Percentiles rank a stretch among this genome's conserved stretches.
phyloP scores from a whole-genome alignment of 2,888 invertebrate species.

The Cremastobaeus sp. region DNA sequence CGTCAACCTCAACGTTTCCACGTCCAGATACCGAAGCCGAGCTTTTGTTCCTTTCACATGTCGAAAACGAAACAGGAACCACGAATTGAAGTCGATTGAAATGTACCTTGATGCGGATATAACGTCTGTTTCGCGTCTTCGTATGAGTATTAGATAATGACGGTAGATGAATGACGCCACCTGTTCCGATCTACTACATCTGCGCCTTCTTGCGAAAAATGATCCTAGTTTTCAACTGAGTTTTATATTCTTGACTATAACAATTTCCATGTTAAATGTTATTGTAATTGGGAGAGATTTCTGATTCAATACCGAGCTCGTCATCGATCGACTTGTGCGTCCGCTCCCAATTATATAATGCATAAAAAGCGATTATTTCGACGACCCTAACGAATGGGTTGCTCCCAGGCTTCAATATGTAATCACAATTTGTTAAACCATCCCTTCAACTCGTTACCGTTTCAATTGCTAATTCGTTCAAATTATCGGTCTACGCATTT shows the following conservation, averaged over 20 bases:
- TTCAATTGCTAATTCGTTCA: constrained; percentile 51
- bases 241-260: too few relatives aligned
- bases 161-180: constrained; percentile 7
- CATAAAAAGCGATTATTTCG: constrained; percentile 32
- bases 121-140: constrained; percentile 5
- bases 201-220: too few relatives aligned
- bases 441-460: constrained; percentile 15
- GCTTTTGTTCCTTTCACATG: constrained; percentile 38
- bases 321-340: constrained; percentile 11
- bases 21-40: constrained; percentile 17
- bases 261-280: too few relatives aligned
- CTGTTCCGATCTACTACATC: constrained; percentile 27
- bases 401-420: constrained; percentile 15
- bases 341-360: not conserved
- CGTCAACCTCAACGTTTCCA: constrained; percentile 13
- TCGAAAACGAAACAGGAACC: constrained; percentile 34
- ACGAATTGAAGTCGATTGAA: constrained; percentile 27
- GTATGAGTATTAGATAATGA: constrained; percentile 30
- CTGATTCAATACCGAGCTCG: too few relatives aligned
- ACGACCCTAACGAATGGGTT: constrained; percentile 35
- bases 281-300: too few relatives aligned
- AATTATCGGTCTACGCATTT: constrained; percentile 30
- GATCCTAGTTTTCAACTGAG: too few relatives aligned
- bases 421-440: constrained; percentile 30
- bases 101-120: too few relatives aligned